phyloP scores from a whole-genome alignment of 2,113 vertebrate species.

The Oreocharis arfaki region DNA sequence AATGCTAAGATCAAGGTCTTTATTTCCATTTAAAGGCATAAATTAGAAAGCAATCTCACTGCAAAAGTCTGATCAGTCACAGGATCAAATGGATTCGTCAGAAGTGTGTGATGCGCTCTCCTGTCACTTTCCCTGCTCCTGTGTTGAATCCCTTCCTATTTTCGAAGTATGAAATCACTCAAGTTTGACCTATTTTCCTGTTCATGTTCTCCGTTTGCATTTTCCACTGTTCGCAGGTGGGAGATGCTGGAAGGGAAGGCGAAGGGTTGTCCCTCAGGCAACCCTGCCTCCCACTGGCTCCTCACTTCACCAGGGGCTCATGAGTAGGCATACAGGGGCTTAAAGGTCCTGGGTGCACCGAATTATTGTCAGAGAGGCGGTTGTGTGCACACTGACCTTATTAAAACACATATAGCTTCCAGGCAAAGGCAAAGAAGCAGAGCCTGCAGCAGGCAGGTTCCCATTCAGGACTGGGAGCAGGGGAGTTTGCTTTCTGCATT shows the following conservation, averaged over 20 bases:
- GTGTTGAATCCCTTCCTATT: not conserved
- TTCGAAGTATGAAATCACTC: not conserved
- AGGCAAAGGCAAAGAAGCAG: not conserved
- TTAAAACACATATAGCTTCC: not conserved
- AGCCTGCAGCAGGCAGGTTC: conserved; percentile 4
- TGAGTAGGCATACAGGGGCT: not conserved
- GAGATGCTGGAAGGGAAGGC: not conserved
- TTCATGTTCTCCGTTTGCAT: not conserved
- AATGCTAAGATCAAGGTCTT: not conserved
- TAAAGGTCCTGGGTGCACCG: not conserved
- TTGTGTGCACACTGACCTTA: not conserved
- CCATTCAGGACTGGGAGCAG: not conserved
- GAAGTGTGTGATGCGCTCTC: not conserved
- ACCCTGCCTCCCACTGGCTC: not conserved
- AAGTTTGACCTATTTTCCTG: not conserved
- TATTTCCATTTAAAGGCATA: not conserved
- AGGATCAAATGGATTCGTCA: conserved; percentile 8
- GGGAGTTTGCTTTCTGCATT: not conserved
- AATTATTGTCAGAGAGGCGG: not conserved
- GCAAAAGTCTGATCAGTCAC: not conserved
- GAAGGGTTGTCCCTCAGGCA: not conserved
- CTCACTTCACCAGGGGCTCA: not conserved
- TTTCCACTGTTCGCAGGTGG: not conserved
- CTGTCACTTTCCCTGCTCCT: not conserved
- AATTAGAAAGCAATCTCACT: not conserved